phyloP scores from a whole-genome alignment of 2,113 vertebrate genomes.

The Scortum barcoo region DNA sequence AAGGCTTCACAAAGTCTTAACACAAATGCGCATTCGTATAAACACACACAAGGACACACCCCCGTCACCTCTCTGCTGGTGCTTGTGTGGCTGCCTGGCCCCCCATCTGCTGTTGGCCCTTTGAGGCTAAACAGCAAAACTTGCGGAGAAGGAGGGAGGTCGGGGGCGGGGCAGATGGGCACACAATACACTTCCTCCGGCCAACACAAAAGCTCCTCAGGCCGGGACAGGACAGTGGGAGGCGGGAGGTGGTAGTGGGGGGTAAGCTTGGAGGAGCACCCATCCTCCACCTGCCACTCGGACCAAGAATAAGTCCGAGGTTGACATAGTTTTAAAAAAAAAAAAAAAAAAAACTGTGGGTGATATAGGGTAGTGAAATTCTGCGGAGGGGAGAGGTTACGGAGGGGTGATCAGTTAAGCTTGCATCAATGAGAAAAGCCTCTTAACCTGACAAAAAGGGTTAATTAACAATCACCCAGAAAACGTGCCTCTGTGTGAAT shows the following conservation, averaged over 20 bases:
- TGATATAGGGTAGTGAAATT: constrained; percentile 13
- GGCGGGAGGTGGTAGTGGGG: constrained; percentile 42
- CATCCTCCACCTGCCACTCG: constrained; percentile 64
- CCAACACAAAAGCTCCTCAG: constrained; percentile 58
- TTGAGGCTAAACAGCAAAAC: constrained; percentile 61
- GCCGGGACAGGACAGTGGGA: constrained; percentile 32
- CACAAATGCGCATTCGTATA: constrained; percentile 21
- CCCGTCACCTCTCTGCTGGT: constrained; percentile 45
- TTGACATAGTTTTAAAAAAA: background rate
- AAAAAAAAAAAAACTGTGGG: constrained; percentile 6
- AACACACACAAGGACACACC: constrained; percentile 20
- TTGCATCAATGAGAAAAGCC: constrained; percentile 37
- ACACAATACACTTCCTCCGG: constrained; percentile 69
- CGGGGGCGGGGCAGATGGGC: constrained; percentile 74
- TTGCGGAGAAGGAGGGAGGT: constrained; percentile 41
- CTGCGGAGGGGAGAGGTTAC: background rate
- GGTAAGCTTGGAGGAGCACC: constrained; percentile 14
- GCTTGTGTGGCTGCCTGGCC: constrained; percentile 22
- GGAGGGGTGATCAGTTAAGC: constrained; percentile 26
- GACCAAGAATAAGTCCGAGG: constrained; percentile 1
- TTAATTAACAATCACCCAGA: constrained; percentile 39
- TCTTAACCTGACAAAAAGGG: constrained; percentile 35
- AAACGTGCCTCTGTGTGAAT: constrained; percentile 10
- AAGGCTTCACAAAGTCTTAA: constrained; percentile 28
- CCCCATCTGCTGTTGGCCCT: constrained; percentile 71